Evolutionary conservation across 2,888 invertebrate species (phyloP), one percentile per base, ranked within the genome.

Genomic region (Isoperla grammatica): DNA sequence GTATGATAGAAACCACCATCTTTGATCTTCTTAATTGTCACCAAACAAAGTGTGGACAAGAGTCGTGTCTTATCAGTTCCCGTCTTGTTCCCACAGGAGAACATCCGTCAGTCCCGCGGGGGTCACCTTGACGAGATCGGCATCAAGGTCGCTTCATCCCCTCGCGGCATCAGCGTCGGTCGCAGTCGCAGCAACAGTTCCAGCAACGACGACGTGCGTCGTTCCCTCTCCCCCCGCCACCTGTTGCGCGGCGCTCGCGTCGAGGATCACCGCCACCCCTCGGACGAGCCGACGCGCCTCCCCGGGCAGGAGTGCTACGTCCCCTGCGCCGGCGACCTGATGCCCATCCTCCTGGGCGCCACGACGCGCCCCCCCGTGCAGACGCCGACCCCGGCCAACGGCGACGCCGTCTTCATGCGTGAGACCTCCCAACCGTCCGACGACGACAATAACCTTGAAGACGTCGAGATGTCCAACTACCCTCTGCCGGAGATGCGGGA

Each of bases 21-120:
- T n/a, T n/a, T n/a, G n/a, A n/a, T n/a, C n/a, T n/a, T n/a, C n/a
- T n/a, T n/a, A n/a, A n/a, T n/a, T n/a, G n/a, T n/a, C n/a, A n/a
- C n/a, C n/a, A n/a, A n/a, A n/a, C n/a, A n/a, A n/a, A n/a, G n/a
- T n/a, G n/a, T n/a, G n/a, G n/a, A n/a, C n/a, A n/a, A n/a, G n/a
- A n/a, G n/a, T n/a, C n/a, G n/a, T n/a, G n/a, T n/a, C n/a, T n/a
- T n/a, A n/a, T n/a, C n/a, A n/a, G n/a, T n/a, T n/a, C n/a, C n/a
- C 15, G 17, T 19, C 11, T 19, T 45, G 2, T 53, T 4, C 17
- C 15, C 76, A 15, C 76, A 86, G 86, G 86, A 85, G 67, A 84
- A 86, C 72, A 85, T 90, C 69, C 79, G 87, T 5, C 86, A 88
- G 68, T 90, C 90, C 0, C 84, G 88, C 59, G 90, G 90, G 71